A percentile compares a stretch with the other conserved stretches of the same genome.
Evolutionary conservation across 30 jellyfish, hydroid and myxozoan species (phyloP).

Genomic region (Haliclystus octoradiatus): DNA sequence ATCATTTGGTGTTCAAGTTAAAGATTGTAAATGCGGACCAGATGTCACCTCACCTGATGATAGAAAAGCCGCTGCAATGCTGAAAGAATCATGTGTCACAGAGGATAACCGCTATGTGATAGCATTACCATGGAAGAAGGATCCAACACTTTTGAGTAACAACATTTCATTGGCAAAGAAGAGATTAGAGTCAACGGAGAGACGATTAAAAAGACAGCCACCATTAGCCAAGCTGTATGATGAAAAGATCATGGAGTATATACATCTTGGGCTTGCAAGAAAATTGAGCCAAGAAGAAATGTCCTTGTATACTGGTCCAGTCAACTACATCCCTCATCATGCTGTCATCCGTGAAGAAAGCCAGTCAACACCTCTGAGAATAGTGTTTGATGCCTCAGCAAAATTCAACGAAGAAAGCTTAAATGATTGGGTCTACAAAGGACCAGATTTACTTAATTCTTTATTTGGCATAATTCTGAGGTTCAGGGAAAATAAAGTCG

Average conservation of each 20-base stretch:
- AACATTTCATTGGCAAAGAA: constrained; percentile 19
- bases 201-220: constrained; percentile 21
- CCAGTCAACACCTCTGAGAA: constrained; percentile 5
- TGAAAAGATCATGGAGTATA: constrained; percentile 23
- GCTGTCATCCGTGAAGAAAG: constrained; percentile 25
- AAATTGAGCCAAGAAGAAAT: constrained; percentile 17
- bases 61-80: too few relatives aligned
- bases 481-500: constrained; percentile 9
- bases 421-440: constrained; percentile 49
- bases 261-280: constrained; percentile 14
- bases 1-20: not conserved
- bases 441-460: too few relatives aligned
- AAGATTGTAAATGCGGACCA: too few relatives aligned
- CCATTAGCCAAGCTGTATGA: constrained; percentile 42
- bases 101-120: constrained; percentile 21
- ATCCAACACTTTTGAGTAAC: constrained; percentile 38
- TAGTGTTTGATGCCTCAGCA: constrained; percentile 5
- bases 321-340: constrained; percentile 54
- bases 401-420: constrained; percentile 36
- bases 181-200: constrained; percentile 34
- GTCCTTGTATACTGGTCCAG: constrained; percentile 25
- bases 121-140: constrained; percentile 58
- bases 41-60: too few relatives aligned
- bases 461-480: constrained; percentile 23
- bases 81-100: too few relatives aligned